A percentile compares a stretch with the other conserved stretches of the same genome.
These are phyloP conservation scores for Festucalex cinctus DNA, from an alignment of 2,113 vertebrate genomes.

Conservation along the genomic window DNA sequence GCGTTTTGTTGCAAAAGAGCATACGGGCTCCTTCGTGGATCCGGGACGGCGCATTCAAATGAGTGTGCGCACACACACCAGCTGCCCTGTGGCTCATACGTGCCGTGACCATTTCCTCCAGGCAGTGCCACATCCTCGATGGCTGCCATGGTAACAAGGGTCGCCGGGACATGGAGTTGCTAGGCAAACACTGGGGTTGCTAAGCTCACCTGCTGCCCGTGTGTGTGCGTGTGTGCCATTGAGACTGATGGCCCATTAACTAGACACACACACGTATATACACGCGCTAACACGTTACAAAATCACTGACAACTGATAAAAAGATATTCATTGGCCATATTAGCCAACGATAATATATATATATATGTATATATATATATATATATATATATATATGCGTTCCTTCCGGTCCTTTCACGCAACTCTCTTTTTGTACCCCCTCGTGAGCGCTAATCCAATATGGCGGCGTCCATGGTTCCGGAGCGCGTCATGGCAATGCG, in stretches of 20 bases:
- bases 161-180: constrained; percentile 50
- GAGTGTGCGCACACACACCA: constrained; percentile 75
- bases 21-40: constrained; percentile 94
- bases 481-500: too few relatives aligned
- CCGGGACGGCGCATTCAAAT: constrained; percentile 99
- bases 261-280: neutral
- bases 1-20: constrained; percentile 87
- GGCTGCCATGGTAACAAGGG: constrained; percentile 53
- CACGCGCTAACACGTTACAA: neutral
- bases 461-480: too few relatives aligned
- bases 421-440: too few relatives aligned
- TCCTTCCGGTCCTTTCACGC: too few relatives aligned
- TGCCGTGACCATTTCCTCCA: constrained; percentile 81
- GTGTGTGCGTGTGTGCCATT: neutral
- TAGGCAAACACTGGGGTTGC: constrained; percentile 59
- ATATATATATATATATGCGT: neutral
- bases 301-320: neutral
- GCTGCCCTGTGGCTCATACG: constrained; percentile 77
- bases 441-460: too few relatives aligned
- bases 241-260: constrained; percentile 30
- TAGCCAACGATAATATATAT: neutral
- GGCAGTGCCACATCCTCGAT: constrained; percentile 66
- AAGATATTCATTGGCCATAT: neutral
- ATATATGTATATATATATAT: neutral
- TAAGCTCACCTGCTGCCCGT: constrained; percentile 43